These are phyloP conservation scores for Drosophila teissieri DNA, from an alignment of 1,140 invertebrate genomes.

Conservation along the genomic window DNA sequence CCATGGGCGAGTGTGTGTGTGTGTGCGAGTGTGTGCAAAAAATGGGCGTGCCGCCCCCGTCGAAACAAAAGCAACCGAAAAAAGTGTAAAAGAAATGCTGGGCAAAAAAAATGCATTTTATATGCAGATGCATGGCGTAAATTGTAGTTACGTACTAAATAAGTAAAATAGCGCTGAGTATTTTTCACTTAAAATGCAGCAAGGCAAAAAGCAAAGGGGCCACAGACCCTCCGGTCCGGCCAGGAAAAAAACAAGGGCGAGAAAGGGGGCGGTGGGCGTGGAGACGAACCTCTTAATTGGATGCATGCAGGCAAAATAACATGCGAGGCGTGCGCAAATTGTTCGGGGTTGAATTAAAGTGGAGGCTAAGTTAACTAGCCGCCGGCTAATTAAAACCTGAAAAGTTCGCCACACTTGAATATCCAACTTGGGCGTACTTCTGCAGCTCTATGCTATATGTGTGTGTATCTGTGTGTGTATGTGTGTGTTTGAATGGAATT, in stretches of 20 bases:
- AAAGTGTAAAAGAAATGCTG: constrained; percentile 35
- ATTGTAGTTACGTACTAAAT: constrained; percentile 83
- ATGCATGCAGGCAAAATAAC: constrained; percentile 82
- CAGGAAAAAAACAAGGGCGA: no score
- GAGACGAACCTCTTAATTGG: constrained; percentile 75
- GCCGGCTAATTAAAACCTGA: constrained; percentile 78
- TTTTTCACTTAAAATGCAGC: constrained; percentile 82
- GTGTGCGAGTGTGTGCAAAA: constrained; percentile 66
- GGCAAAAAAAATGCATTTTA: constrained; percentile 74
- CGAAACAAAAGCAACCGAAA: constrained; percentile 38
- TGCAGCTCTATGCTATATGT: background rate
- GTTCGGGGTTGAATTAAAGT: constrained; percentile 49
- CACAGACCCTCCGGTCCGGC: constrained; percentile 13
- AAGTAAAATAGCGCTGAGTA: constrained; percentile 83
- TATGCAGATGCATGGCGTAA: constrained; percentile 82
- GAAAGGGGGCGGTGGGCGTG: constrained; percentile 24
- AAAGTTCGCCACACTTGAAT: constrained; percentile 70
- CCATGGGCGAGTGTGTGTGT: constrained; percentile 27
- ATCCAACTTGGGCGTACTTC: constrained; percentile 47
- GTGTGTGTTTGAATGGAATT: constrained; percentile 59
- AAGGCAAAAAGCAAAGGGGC: constrained; percentile 53
- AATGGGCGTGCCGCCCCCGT: constrained; percentile 62
- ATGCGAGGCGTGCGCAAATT: constrained; percentile 75
- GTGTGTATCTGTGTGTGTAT: constrained; percentile 17
- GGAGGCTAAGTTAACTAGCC: constrained; percentile 75